A percentile compares a stretch with the other conserved stretches of the same genome.
phyloP scores from a whole-genome alignment of 1,140 invertebrate species.

The Macrotrachela quadricornifera region DNA sequence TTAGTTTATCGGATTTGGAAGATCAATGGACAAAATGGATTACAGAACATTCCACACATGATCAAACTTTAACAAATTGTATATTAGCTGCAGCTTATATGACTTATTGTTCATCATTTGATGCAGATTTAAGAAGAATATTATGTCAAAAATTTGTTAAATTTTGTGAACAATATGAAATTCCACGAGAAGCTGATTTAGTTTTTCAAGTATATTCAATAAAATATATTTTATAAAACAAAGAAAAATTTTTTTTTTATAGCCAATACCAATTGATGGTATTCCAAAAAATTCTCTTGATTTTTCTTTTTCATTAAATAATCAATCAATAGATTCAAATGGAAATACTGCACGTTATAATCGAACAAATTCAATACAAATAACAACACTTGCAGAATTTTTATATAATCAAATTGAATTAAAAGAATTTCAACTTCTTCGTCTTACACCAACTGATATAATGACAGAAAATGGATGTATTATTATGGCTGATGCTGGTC shows the following conservation, averaged over 20 bases:
- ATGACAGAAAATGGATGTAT: conserved; percentile 28
- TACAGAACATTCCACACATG: conserved; percentile 23
- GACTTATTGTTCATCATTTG: conserved; percentile 22
- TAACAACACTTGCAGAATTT: conserved; percentile 2
- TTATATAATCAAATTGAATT: conserved; percentile 12
- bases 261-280: too few species aligned
- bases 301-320: too few species aligned
- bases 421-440: conserved; percentile 19
- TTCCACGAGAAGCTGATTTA: conserved; percentile 18
- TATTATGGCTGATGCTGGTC: conserved; percentile 23
- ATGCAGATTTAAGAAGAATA: conserved; percentile 22
- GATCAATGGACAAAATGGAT: conserved; percentile 23
- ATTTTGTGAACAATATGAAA: conserved; percentile 25
- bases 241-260: neutral
- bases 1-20: conserved; percentile 20
- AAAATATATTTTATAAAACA: neutral
- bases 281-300: too few species aligned
- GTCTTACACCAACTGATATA: conserved; percentile 19
- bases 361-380: too few species aligned
- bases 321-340: too few species aligned
- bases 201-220: conserved; percentile 15
- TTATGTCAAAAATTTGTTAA: conserved; percentile 27
- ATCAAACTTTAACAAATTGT: conserved; percentile 24
- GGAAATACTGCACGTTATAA: too few species aligned
- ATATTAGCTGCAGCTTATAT: conserved; percentile 25